Base-by-base conservation (phyloP, 30 jellyfish, hydroid and myxozoan genomes). In the Catostylus mosaicus region DNA sequence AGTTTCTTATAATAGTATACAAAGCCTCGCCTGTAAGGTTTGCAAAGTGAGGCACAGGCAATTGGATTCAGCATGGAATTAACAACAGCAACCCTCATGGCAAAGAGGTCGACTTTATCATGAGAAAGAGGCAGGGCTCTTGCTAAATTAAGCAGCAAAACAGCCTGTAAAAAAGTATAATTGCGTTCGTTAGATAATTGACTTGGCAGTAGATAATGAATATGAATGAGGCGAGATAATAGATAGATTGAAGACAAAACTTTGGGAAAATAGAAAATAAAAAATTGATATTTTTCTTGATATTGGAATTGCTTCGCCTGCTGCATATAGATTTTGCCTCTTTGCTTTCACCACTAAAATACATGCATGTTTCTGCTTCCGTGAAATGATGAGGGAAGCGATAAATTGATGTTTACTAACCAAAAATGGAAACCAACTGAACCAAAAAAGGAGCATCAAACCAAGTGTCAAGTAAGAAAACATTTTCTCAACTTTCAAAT, bases 381-480 rank as follows among this genome's bases (percentile, higher is more conserved):
- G n/a, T n/a, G n/a, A n/a, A n/a, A n/a, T n/a, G n/a, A n/a, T n/a
- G n/a, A n/a, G n/a, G n/a, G n/a, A n/a, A n/a, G n/a, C n/a, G n/a
- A n/a, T n/a, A n/a, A n/a, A n/a, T n/a, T n/a, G n/a, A n/a, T n/a
- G n/a, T n/a, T n/a, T n/a, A 84, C 97, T 84, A 48, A 90, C 97
- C 96, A 90, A 56, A 67, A 90, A 90, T 73, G 97, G 97, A n/a
- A 90, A 84, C 97, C 97, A 90, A 64, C 97, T 90, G 88, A 90
- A 84, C 97, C 97, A 90, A 54, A 90, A 90, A 14, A 90, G 65
- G 2, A 85, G 71, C 90, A 90, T 85, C 68, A 90, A 68, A 14
- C 93, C 96, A n/a, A 90, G 94, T 1, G 97, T 85, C 80, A 90
- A 48, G 63, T 90, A 90, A 0, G 96, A 90, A 67, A 90, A 90